These are phyloP conservation scores for Hylaeus volcanicus DNA, from an alignment of 1,140 invertebrate species.

Conservation along the genomic window DNA sequence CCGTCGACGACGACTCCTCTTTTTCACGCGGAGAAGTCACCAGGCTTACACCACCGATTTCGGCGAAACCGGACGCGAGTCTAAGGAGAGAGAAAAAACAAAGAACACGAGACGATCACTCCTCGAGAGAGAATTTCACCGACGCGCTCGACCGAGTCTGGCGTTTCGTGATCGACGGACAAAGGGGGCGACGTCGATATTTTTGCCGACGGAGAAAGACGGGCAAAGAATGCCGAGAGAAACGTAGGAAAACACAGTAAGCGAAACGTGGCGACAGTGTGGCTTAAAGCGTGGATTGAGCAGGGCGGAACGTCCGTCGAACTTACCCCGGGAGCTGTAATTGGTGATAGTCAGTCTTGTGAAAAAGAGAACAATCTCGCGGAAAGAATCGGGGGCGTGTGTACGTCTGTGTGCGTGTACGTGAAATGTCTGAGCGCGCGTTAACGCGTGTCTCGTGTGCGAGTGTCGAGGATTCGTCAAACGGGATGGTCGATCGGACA, in stretches of 20 bases:
- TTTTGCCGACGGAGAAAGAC: conserved; percentile 14
- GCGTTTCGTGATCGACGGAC: conserved; percentile 49
- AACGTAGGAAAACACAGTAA: conserved; percentile 23
- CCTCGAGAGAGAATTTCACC: conserved; percentile 30
- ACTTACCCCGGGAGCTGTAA: conserved; percentile 30
- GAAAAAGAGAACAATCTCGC: conserved; percentile 46
- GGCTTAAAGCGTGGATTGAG: conserved; percentile 45
- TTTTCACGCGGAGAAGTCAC: not conserved
- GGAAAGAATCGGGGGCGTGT: conserved; percentile 29
- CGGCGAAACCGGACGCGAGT: not conserved
- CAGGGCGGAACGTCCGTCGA: conserved; percentile 49
- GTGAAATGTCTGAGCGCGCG: not conserved
- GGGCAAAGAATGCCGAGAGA: not conserved
- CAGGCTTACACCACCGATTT: not conserved
- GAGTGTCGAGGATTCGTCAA: conserved; percentile 2
- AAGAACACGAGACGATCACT: conserved; percentile 7
- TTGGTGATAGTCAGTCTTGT: conserved; percentile 63
- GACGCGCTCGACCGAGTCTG: conserved; percentile 25
- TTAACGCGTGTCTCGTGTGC: not conserved
- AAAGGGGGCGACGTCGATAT: conserved; percentile 25
- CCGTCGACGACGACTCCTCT: not conserved
- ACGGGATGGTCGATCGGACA: conserved; percentile 21
- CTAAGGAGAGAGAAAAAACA: not conserved
- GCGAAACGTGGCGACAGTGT: not conserved
- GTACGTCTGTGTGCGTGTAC: not conserved